These are phyloP conservation scores for Miichthys miiuy DNA, from an alignment of 2,797 vertebrate genomes.

Conservation along the genomic window DNA sequence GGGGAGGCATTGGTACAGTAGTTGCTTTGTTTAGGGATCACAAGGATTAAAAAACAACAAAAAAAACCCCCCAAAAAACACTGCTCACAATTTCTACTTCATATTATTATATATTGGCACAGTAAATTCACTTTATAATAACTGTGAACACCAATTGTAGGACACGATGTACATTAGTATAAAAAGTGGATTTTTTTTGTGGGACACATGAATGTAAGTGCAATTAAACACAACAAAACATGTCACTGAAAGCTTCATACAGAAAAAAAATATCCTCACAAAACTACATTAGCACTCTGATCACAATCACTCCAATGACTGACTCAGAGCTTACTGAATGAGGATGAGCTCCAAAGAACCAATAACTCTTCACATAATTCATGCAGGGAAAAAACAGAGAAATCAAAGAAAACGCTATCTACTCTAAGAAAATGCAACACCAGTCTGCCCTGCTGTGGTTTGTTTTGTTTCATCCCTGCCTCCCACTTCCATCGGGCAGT, in stretches of 20 bases:
- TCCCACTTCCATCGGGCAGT: conserved; percentile 69
- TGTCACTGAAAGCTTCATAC: background rate
- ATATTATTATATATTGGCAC: background rate
- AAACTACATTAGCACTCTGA: conserved; percentile 12
- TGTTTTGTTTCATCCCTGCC: conserved; percentile 56
- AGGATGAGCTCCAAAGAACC: conserved; percentile 21
- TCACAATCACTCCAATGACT: conserved; percentile 4
- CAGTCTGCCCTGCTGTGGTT: conserved; percentile 32
- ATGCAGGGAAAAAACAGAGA: conserved; percentile 19
- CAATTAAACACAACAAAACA: conserved; percentile 32
- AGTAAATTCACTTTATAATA: background rate
- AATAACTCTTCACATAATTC: conserved; percentile 39
- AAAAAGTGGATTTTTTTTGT: conserved; percentile 3
- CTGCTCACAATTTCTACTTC: too few relatives aligned
- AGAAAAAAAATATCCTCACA: background rate
- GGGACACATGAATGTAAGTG: conserved; percentile 12
- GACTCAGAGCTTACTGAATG: conserved; percentile 25
- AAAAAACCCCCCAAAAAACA: too few relatives aligned
- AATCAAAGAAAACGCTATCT: conserved; percentile 40
- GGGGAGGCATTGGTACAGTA: background rate
- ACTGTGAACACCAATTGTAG: background rate
- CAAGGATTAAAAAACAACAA: background rate
- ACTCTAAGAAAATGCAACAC: conserved; percentile 11
- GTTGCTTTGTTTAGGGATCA: background rate
- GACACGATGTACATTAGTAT: background rate